Conservation (phyloP, 1,140 invertebrate species). For the Arctopsyche grandis region DNA sequence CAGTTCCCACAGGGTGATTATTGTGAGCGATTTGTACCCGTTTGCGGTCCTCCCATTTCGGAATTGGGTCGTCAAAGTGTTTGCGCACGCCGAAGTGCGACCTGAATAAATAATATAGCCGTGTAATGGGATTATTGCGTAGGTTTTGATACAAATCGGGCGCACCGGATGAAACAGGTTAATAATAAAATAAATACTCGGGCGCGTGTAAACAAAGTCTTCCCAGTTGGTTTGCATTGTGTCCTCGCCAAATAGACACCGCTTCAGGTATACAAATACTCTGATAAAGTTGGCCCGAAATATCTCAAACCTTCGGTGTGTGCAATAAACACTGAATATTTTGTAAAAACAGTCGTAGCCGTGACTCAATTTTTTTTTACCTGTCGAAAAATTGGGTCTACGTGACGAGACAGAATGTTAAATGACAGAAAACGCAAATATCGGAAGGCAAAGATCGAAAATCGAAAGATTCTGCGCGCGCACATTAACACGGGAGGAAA, state of each 20-base stretch:
- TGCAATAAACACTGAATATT: neutral
- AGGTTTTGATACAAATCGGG: constrained; percentile 8
- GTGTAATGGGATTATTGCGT: constrained; percentile 33
- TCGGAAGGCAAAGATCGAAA: too few species aligned
- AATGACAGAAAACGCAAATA: too few species aligned
- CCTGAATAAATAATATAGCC: constrained; percentile 33
- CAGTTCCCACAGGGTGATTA: too few species aligned
- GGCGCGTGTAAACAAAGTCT: constrained; percentile 19
- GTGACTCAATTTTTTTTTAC: too few species aligned
- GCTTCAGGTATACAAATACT: constrained; percentile 18
- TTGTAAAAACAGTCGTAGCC: neutral
- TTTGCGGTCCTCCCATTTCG: neutral
- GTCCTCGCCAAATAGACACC: constrained; percentile 31
- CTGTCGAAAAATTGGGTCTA: too few species aligned
- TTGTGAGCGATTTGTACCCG: too few species aligned
- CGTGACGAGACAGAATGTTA: too few species aligned
- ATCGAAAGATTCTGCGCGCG: too few species aligned
- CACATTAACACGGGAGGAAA: too few species aligned
- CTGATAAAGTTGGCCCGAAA: neutral
- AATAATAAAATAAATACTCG: constrained; percentile 41
- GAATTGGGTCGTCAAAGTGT: neutral
- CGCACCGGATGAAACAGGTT: constrained; percentile 19
- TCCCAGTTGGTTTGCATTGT: constrained; percentile 21
- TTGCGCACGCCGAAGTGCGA: constrained; percentile 9
- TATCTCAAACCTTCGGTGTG: neutral